Conservation (phyloP, 2,113 vertebrate genomes). For the Hiodon tergisus region DNA sequence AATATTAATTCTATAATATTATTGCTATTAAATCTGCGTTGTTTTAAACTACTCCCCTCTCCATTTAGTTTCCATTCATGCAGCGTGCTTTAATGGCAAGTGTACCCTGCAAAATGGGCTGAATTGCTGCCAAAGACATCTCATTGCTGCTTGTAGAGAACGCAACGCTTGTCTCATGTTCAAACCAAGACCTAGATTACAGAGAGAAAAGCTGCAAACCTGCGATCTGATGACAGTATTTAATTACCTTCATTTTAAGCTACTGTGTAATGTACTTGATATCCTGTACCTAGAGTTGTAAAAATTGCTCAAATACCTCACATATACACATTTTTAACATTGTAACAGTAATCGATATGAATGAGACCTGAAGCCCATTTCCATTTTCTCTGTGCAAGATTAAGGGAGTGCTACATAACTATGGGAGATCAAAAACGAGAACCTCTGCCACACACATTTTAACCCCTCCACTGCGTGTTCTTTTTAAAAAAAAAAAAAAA, state of each 20-base stretch:
- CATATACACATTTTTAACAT: neutral
- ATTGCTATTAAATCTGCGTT: too few species aligned
- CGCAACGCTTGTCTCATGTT: neutral
- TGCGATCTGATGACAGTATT: neutral
- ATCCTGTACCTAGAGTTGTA: slow-evolving; percentile 9
- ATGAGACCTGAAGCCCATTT: neutral
- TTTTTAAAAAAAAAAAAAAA: neutral
- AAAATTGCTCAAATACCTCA: slow-evolving; percentile 22
- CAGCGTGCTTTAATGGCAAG: neutral
- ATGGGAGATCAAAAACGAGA: slow-evolving; percentile 20
- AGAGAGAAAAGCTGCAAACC: neutral
- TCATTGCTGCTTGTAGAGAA: neutral
- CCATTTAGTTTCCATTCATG: neutral
- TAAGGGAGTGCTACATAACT: neutral
- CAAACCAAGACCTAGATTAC: neutral
- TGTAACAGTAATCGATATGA: neutral
- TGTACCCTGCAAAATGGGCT: neutral
- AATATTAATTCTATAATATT: neutral
- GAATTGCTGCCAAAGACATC: neutral
- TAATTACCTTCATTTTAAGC: neutral
- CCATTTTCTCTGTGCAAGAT: neutral
- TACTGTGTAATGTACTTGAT: neutral
- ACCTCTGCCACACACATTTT: slow-evolving; percentile 5
- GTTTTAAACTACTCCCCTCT: neutral
- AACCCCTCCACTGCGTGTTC: neutral